Base-by-base conservation (phyloP, 2,888 invertebrate genomes). In the Ornithoptera alexandrae region DNA sequence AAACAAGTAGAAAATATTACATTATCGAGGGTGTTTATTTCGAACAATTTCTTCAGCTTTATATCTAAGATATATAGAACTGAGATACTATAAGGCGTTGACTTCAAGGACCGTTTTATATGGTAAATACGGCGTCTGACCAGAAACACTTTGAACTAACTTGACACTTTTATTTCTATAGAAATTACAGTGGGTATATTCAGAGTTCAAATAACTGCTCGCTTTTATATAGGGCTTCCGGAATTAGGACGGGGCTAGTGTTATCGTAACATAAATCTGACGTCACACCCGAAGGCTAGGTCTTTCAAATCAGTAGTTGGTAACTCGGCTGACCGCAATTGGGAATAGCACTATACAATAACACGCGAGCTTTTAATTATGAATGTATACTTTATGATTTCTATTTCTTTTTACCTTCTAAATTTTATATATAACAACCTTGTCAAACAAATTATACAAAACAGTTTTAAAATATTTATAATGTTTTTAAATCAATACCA, bases 251-350 rank as follows among this genome's bases (percentile, higher is more conserved):
- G 75, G 77, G 79, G 83, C 82, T 81, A 85, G 87, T 86, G 86
- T 85, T 79, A 90, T 86, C 81, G 76, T 72, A 77, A 73, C 84
- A 88, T 90, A 88, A 89, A 90, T 89, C 85, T 84, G 83, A 86
- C 86, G 80, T 78, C 81, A 76, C 78, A 76, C 73, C 68, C 71
- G 65, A 75, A 76, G 73, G 72, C 74, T 70, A 69, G 70, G 72
- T 68, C 68, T 68, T 68, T 39, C 59, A 68, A 68, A 71, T 71
- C 77, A 71, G 76, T 73, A 82, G 79, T 77, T 81, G 80, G 76
- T 62, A 61, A 63, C 56, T 42, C 63, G 67, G 68, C 66, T 58
- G 57, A 58, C 61, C 56, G 59, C 22, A 46, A 62, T 71, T 42
- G 42, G 58, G 67, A 64, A 65, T 46, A 30, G 62, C 56, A 3